phyloP scores from a whole-genome alignment of 2,888 invertebrate genomes.

The Aphidius colemani region DNA sequence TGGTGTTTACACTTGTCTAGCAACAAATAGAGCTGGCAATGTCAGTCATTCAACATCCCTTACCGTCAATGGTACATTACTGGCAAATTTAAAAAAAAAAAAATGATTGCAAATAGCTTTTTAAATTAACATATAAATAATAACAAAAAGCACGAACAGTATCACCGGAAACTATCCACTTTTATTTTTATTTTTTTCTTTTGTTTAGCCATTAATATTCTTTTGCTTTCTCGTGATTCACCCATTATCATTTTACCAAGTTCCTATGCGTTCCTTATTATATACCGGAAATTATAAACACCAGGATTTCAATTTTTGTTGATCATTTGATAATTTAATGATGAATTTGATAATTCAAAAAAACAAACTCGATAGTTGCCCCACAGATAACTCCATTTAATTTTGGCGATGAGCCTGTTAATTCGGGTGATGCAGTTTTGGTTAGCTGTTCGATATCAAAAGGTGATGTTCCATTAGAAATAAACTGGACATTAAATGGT shows the following conservation, averaged over 20 bases:
- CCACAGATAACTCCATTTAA: slow-evolving; percentile 75
- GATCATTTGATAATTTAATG: no score
- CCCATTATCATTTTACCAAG: slow-evolving; percentile 1
- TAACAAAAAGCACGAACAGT: not conserved
- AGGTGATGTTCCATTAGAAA: slow-evolving; percentile 78
- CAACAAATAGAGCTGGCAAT: slow-evolving; percentile 64
- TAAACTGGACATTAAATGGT: slow-evolving; percentile 71
- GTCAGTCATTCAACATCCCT: slow-evolving; percentile 63
- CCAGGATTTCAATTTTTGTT: no score
- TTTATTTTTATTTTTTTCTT: not conserved
- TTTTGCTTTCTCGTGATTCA: slow-evolving; percentile 10
- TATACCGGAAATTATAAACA: no score
- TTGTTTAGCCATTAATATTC: slow-evolving; percentile 3
- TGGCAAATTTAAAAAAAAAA: not conserved
- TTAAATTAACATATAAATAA: slow-evolving; percentile 4
- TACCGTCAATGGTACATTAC: slow-evolving; percentile 61
- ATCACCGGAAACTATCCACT: no score
- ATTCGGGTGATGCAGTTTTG: slow-evolving; percentile 77
- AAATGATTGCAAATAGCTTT: not conserved
- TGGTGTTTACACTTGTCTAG: slow-evolving; percentile 70
- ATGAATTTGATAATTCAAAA: no score
- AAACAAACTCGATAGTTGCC: slow-evolving; percentile 61
- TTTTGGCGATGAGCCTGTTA: slow-evolving; percentile 77
- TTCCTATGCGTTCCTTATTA: no score
- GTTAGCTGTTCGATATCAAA: slow-evolving; percentile 74